Evolutionary conservation across 2,113 vertebrate species (phyloP), one percentile per base, ranked within the genome.

Genomic region (Rhinolophus sinicus): DNA sequence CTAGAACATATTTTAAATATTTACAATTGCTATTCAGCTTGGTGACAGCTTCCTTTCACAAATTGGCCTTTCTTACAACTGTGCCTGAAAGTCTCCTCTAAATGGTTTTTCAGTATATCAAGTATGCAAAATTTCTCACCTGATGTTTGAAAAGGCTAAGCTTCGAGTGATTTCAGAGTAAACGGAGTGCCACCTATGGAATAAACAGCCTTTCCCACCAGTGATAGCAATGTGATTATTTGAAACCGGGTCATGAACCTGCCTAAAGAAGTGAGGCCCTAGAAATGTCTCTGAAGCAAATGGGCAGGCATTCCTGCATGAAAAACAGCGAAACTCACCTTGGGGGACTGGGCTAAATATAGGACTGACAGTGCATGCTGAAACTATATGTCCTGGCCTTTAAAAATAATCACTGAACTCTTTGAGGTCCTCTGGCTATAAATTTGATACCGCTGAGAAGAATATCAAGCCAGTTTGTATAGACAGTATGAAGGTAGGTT

Each of bases 81-180:
- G 44, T 76, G 58, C 28, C n/a, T 85, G 76, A 96, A 96, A 88
- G 15, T 89, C 62, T 33, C 88, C 26, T 94, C 11, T 64, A 73
- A 96, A 89, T 78, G 47, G 11, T 70, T 96, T 35, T 93, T 94
- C 96, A 90, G 78, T 90, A 73, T 81, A 86, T 97, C 88, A 85
- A 92, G 82, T 83, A 72, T 89, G n/a, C 13, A 94, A 94, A 85
- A 60, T 90, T 58, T 80, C 58, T 90, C 70, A 95, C 38, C 15
- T 85, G 44, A 95, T 40, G 62, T 58, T 64, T 82, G 28, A 89
- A 95, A 84, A 75, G 10, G 75, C 22, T 76, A 90, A 85, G 84
- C 69, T 93, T 65, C 44, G 85, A 95, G 76, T 82, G 56, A 95
- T 86, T 96, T 82, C 83, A 50, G 44, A 72, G 35, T 86, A 88